Percentiles rank a stretch among this genome's conserved stretches.
These are phyloP conservation scores for Aradus depressus DNA, from an alignment of 2,888 invertebrate species.

Conservation along the genomic window DNA sequence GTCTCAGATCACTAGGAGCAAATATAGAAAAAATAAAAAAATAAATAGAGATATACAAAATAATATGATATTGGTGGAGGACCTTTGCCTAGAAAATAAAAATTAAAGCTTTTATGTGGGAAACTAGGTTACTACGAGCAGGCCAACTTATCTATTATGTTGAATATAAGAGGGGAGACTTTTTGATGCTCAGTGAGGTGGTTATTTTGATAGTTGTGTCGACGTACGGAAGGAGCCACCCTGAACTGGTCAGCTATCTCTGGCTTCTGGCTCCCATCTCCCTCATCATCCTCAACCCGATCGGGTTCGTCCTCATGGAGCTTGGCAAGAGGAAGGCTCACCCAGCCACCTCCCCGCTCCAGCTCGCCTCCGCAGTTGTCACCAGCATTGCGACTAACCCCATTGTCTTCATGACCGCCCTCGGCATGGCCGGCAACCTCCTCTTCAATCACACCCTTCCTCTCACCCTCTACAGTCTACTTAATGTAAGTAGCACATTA, in stretches of 20 bases:
- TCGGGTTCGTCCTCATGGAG: slow-evolving; percentile 83
- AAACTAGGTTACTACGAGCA: too few relatives aligned
- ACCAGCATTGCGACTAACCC: slow-evolving; percentile 78
- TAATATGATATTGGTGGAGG: too few relatives aligned
- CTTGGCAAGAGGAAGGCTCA: slow-evolving; percentile 47
- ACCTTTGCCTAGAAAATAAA: too few relatives aligned
- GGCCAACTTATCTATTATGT: too few relatives aligned
- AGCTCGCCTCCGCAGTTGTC: slow-evolving; percentile 34
- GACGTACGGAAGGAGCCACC: slow-evolving; percentile 71
- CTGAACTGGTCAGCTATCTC: slow-evolving; percentile 79
- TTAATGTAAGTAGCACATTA: slow-evolving; percentile 57
- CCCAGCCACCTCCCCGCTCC: slow-evolving; percentile 9
- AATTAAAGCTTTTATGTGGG: too few relatives aligned
- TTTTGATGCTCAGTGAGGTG: too few relatives aligned
- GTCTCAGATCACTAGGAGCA: too few relatives aligned
- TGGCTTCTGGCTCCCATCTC: slow-evolving; percentile 93
- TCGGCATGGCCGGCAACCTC: slow-evolving; percentile 78
- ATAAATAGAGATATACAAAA: too few relatives aligned
- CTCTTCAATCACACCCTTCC: slow-evolving; percentile 69
- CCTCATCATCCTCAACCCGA: slow-evolving; percentile 79
- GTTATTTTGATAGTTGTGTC: slow-evolving; percentile 66
- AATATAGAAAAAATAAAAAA: too few relatives aligned
- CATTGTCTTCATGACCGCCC: slow-evolving; percentile 80
- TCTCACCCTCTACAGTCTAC: slow-evolving; percentile 56
- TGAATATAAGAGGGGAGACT: too few relatives aligned